These are phyloP conservation scores for Steromphala cineraria DNA, from an alignment of 2,888 invertebrate species.

Conservation along the genomic window DNA sequence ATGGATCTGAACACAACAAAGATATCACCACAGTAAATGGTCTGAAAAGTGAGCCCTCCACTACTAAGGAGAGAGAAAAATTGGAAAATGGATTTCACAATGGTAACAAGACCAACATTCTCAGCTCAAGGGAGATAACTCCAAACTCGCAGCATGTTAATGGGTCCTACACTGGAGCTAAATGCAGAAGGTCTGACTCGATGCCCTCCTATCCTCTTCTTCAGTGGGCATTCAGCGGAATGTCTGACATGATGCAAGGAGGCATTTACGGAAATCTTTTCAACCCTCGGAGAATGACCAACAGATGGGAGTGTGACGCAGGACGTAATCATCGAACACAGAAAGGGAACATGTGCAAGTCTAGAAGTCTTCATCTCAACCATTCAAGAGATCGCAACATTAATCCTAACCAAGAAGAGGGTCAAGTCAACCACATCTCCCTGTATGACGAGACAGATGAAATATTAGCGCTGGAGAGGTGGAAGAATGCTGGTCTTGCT, in stretches of 20 bases:
- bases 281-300: neutral
- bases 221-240: neutral
- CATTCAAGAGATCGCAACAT: neutral
- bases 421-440: conserved; percentile 9
- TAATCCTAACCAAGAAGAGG: neutral
- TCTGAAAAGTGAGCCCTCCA: neutral
- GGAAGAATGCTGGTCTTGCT: conserved; percentile 14
- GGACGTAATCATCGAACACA: neutral
- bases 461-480: conserved; percentile 3
- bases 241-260: neutral
- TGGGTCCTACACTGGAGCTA: neutral
- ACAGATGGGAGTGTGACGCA: neutral
- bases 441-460: neutral
- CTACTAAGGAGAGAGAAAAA: neutral
- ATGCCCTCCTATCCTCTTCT: neutral
- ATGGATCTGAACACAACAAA: neutral
- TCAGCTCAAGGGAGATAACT: neutral
- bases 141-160: neutral
- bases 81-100: neutral
- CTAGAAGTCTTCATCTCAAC: neutral
- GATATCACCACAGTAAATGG: neutral
- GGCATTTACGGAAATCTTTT: neutral
- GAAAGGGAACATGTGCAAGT: neutral
- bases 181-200: neutral
- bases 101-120: neutral